Base-by-base conservation (phyloP, 1,140 invertebrate genomes). In the Doryteuthis pealeii region DNA sequence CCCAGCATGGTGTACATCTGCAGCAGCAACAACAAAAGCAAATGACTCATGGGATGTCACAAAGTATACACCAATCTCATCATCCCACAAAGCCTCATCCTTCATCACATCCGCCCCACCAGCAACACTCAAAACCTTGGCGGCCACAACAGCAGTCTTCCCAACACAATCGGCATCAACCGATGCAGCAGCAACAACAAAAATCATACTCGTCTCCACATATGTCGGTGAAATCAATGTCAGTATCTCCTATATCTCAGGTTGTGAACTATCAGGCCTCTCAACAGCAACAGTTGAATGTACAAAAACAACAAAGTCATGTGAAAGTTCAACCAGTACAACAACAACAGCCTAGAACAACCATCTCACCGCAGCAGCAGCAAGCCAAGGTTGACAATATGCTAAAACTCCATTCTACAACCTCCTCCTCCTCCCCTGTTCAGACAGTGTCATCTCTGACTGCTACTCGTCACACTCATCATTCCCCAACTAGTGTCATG, bases 151-250 rank as follows among this genome's bases (percentile, higher is more conserved):
- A 68, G 30, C 22, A 5, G 12, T 33, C 28, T 26, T 26, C 26
- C 6, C 66, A 68, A 31, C 66, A 68, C n/a, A 31, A 31, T 68
- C 66, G 32, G 5, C 66, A 68, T 68, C 66, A 68, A 32, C 28
- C 58, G 4, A 62, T 6, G 6, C 66, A 32, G 10, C 66, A 68
- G 18, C 66, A 68, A 30, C 28, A 68, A 22, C 66, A 31, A 32
- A 31, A 68, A 31, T 68, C 66, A 68, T 68, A 31, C 18, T 30
- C 28, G 4, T 32, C 66, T 32, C 18, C 66, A 68, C 32, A 22
- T 31, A 30, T 31, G 66, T 68, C 66, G 4, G 18, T 26, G 5
- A 32, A 31, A 68, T 26, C n/a, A 68, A 18, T 68, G 18, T 18
- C 66, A 31, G 4, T 6, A 62, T 62, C 58, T 62, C 15, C 58